Evolutionary conservation across 2,888 invertebrate genomes (phyloP).

Genomic region (Leptopilina syphax): DNA sequence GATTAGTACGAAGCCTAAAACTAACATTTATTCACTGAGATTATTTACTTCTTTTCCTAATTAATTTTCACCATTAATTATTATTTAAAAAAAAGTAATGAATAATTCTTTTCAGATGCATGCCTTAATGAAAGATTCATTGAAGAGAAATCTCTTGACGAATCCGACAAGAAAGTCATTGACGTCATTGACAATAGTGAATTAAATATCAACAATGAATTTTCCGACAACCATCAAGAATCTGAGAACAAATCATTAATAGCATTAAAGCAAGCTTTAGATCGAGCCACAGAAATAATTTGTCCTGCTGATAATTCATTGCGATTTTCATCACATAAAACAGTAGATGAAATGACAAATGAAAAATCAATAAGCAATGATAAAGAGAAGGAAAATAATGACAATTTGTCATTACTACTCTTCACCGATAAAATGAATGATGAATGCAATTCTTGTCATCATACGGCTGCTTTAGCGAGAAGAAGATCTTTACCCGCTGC

Average conservation of each 20-base stretch:
- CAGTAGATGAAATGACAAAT: slow-evolving; percentile 46
- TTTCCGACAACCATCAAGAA: background rate
- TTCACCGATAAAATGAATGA: slow-evolving; percentile 51
- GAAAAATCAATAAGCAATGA: slow-evolving; percentile 9
- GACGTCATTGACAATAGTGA: too few species aligned
- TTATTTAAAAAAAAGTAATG: background rate
- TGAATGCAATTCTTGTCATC: slow-evolving; percentile 59
- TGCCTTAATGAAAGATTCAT: too few species aligned
- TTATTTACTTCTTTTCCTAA: too few species aligned
- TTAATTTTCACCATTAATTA: too few species aligned
- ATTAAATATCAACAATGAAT: too few species aligned
- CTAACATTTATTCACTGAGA: too few species aligned
- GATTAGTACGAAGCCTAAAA: too few species aligned
- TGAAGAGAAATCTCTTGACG: too few species aligned
- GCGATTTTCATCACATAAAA: slow-evolving; percentile 47
- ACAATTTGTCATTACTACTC: slow-evolving; percentile 56
- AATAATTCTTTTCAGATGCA: slow-evolving; percentile 10
- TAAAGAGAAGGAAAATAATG: background rate
- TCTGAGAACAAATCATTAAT: slow-evolving; percentile 56
- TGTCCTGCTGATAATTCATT: slow-evolving; percentile 50
- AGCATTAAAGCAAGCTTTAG: slow-evolving; percentile 65
- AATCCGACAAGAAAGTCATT: too few species aligned
- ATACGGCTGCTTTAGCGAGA: slow-evolving; percentile 58
- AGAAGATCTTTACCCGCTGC: slow-evolving; percentile 67
- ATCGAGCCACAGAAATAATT: slow-evolving; percentile 68